phyloP scores from a whole-genome alignment of 2,888 invertebrate genomes.

The Gerris lacustris region DNA sequence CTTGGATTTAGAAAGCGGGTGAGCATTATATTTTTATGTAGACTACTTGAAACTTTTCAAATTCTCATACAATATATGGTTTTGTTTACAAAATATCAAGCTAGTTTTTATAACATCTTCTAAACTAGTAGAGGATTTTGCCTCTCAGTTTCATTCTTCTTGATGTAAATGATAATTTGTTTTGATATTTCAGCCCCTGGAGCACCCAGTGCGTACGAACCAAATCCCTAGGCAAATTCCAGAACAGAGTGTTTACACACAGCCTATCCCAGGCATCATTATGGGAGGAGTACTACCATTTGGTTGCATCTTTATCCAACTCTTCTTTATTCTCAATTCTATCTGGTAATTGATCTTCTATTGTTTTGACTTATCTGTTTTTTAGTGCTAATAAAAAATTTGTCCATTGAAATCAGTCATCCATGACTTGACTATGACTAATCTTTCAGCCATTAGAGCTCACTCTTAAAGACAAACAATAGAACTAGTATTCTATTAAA shows the following conservation, averaged over 20 bases:
- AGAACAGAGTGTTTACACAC: slow-evolving; percentile 95
- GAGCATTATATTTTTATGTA: slow-evolving; percentile 33
- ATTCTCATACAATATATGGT: too few species aligned
- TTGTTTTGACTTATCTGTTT: not conserved
- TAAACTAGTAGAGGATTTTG: too few species aligned
- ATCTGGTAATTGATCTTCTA: slow-evolving; percentile 64
- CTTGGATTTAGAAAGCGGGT: slow-evolving; percentile 96
- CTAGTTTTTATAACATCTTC: too few species aligned
- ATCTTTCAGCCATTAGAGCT: too few species aligned
- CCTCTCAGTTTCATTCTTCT: too few species aligned
- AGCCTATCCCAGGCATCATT: slow-evolving; percentile 83
- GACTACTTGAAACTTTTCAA: too few species aligned
- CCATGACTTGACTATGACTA: too few species aligned
- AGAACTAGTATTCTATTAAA: too few species aligned
- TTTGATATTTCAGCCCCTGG: slow-evolving; percentile 56
- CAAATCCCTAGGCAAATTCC: slow-evolving; percentile 98
- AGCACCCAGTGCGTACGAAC: slow-evolving; percentile 96
- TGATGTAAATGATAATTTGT: too few species aligned
- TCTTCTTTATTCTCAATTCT: slow-evolving; percentile 97
- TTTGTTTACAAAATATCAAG: too few species aligned
- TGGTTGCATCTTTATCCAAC: slow-evolving; percentile 95
- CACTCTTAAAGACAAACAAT: too few species aligned
- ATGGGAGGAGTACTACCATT: slow-evolving; percentile 99
- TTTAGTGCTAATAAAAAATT: slow-evolving; percentile 6
- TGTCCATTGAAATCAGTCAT: not conserved